A percentile compares a stretch with the other conserved stretches of the same genome.
Evolutionary conservation across 2,888 invertebrate genomes (phyloP).

Genomic region (Camponotus fellah): DNA sequence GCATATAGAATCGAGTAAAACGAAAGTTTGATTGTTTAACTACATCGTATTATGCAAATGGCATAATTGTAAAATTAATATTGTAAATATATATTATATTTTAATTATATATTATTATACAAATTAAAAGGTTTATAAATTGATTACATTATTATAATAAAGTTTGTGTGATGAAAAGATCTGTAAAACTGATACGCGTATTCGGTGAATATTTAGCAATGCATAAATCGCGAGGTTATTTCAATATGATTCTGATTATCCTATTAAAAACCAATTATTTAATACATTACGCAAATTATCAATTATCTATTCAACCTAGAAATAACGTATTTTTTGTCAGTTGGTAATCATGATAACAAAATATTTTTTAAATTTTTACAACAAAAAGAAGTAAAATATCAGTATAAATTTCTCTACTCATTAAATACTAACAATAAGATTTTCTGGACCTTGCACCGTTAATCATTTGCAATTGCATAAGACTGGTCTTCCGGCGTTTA

Average conservation of each 20-base stretch:
- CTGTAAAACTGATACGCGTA: neutral
- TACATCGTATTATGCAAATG: neutral
- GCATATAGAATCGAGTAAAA: neutral
- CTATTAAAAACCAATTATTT: neutral
- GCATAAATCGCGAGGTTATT: neutral
- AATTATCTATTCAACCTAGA: neutral
- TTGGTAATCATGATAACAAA: neutral
- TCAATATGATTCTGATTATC: neutral
- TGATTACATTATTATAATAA: neutral
- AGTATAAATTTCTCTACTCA: neutral
- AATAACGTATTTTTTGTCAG: neutral
- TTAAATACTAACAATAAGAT: neutral
- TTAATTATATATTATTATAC: neutral
- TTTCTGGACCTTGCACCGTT: neutral
- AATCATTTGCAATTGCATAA: constrained; percentile 20
- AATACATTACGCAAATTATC: neutral
- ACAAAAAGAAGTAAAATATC: neutral
- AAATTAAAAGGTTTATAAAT: neutral
- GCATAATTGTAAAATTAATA: neutral
- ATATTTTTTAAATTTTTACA: neutral
- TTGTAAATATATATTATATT: neutral
- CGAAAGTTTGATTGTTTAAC: neutral
- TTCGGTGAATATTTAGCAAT: neutral
- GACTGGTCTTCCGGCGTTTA: constrained; percentile 25
- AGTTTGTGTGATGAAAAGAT: neutral